Base-by-base conservation (phyloP, 2,113 vertebrate species). In the Abramis brama region DNA sequence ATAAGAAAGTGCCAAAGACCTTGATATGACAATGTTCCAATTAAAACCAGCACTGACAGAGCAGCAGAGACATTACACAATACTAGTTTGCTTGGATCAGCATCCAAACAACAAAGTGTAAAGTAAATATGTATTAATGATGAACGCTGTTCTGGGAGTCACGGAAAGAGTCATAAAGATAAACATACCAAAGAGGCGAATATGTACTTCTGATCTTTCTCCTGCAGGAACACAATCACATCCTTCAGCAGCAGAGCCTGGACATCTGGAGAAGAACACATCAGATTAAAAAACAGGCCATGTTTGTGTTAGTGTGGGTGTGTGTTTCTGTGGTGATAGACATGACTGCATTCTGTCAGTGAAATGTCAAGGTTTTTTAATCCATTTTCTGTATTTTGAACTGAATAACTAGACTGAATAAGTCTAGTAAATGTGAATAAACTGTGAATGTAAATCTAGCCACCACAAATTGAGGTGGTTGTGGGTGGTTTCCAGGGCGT, bases 201-300 rank as follows among this genome's bases (percentile, higher is more conserved):
- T 43, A 96, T 86, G 4, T 97, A 99, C 82, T 98, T 99, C 94
- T 99, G 97, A 89, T 99, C 97, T 88, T 99, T 99, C 89, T 99
- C 97, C 91, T 98, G 97, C 88, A 99, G 96, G 91, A 99, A 98
- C 47, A 98, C 89, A 6, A 99, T 93, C 82, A 97, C 92, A 21
- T 97, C 97, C 8, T 96, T 96, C 80, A 99, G 95, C 13, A 99
- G 95, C 89, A 99, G 93, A n/a, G 97, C 96, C 23, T 96, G 96
- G 70, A 97, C 97, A 84, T 99, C 97, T 99, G 90, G 30, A 50
- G 77, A 55, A 66, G 25, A 62, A 62, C 50, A 86, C 55, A 82
- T 64, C 27, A 84, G 27, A 45, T 43, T 50, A 52, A 68, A 62
- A 50, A 50, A 79, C 17, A 75, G 11, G 17, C 3, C 77, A 23